Base-by-base conservation (phyloP, 2,888 invertebrate genomes). In the Carcina quercana region DNA sequence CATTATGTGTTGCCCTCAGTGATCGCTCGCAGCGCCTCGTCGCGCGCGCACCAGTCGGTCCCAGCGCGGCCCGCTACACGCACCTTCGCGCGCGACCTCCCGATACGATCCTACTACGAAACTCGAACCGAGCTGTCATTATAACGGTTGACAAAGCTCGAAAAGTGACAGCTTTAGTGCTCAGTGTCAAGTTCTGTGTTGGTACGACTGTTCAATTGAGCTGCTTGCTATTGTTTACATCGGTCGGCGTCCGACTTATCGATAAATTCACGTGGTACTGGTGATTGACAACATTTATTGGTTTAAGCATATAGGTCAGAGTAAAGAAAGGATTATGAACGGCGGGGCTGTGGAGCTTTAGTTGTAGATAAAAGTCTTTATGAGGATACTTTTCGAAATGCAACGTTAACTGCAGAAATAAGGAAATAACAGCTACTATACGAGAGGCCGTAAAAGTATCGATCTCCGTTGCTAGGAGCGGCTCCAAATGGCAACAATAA, bases 11-110 rank as follows among this genome's bases (percentile, higher is more conserved):
- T 24, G 40, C 63, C 59, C 64, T 58, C 55, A 56, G 62, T 57
- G 41, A 42, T 32, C 38, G 2, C 15, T 45, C 50, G 40, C 37
- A 34, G 35, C 35, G 33, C 37, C 36, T 40, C 42, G 25, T 32
- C 32, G 26, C 34, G 25, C 35, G 39, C 32, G 35, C 47, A 49
- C 55, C 73, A 80, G 79, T 80, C 70, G 63, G 55, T 50, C 55
- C 47, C 58, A 58, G 72, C 66, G 73, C 78, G 78, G 71, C 59
- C 61, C 53, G 61, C 57, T 56, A 75, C 64, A 78, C 78, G 76
- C 78, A 78, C 78, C 57, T 63, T 50, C 65, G 40, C 45, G 41
- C 53, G 65, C 57, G 59, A 47, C 46, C 28, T 43, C 46, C 48
- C 59, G 50, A 60, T 63, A 54, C 65, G 57, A 66, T 34, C 53